phyloP scores from a whole-genome alignment of 2,113 vertebrate genomes.

The Oryzias woworae region DNA sequence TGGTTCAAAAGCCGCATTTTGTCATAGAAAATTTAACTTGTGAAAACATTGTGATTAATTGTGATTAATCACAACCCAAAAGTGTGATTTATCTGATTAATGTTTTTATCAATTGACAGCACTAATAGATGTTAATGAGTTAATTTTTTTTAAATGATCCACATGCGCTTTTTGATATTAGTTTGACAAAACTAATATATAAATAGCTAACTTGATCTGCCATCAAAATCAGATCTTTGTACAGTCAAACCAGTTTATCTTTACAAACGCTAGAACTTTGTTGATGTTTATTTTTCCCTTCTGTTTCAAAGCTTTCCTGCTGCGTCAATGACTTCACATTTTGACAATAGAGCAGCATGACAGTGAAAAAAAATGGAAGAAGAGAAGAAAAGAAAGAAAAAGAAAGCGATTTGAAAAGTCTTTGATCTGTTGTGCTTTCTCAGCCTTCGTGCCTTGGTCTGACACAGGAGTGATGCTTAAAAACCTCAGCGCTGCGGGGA shows the following conservation, averaged over 20 bases:
- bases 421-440: constrained; percentile 70
- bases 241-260: constrained; percentile 8
- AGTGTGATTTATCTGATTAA: too few relatives aligned
- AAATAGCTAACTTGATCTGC: too few relatives aligned
- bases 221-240: not conserved
- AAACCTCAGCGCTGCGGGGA: constrained; percentile 51
- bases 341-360: constrained; percentile 43
- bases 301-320: constrained; percentile 38
- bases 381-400: constrained; percentile 15
- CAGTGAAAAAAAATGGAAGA: constrained; percentile 13
- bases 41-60: too few relatives aligned
- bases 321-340: constrained; percentile 29
- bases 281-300: constrained; percentile 47
- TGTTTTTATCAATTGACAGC: too few relatives aligned
- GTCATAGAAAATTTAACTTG: too few relatives aligned
- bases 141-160: too few relatives aligned
- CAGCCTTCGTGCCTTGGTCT: constrained; percentile 62
- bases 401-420: constrained; percentile 61
- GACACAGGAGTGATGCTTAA: constrained; percentile 64
- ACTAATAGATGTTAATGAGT: too few relatives aligned
- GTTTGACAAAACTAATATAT: too few relatives aligned
- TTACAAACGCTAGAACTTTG: constrained; percentile 28
- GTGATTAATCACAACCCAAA: too few relatives aligned
- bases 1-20: too few relatives aligned
- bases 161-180: too few relatives aligned